These are phyloP conservation scores for Trichonephila inaurata DNA, from an alignment of 1,140 invertebrate species.

Conservation along the genomic window DNA sequence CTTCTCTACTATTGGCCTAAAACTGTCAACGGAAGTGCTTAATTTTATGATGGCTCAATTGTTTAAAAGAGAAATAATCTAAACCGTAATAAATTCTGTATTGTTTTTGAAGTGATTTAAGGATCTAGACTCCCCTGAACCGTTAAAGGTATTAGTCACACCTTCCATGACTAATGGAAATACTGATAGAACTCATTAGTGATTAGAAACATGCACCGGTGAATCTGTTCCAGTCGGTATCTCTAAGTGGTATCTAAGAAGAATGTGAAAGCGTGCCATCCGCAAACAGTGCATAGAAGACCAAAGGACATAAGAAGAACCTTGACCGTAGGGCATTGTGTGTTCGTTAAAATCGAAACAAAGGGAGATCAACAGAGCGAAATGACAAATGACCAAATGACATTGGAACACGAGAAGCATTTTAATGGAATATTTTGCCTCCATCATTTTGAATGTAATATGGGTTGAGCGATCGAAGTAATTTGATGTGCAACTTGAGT, in stretches of 20 bases:
- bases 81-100: neutral
- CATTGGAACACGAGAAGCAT: neutral
- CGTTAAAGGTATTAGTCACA: neutral
- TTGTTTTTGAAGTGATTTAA: conserved; percentile 13
- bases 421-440: neutral
- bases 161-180: conserved; percentile 2
- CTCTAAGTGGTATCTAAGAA: neutral
- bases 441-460: neutral
- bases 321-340: neutral
- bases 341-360: conserved; percentile 8
- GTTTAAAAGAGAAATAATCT: neutral
- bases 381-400: neutral
- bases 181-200: neutral
- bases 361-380: conserved; percentile 12
- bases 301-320: neutral
- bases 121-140: neutral
- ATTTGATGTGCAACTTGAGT: no score
- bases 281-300: neutral
- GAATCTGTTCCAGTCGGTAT: neutral
- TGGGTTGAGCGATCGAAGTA: neutral
- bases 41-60: neutral
- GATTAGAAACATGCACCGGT: neutral
- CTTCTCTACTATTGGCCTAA: neutral
- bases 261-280: neutral
- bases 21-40: neutral